Evolutionary conservation across 2,888 invertebrate species (phyloP), one percentile per base, ranked within the genome.

Genomic region (Thymelicus acteon): DNA sequence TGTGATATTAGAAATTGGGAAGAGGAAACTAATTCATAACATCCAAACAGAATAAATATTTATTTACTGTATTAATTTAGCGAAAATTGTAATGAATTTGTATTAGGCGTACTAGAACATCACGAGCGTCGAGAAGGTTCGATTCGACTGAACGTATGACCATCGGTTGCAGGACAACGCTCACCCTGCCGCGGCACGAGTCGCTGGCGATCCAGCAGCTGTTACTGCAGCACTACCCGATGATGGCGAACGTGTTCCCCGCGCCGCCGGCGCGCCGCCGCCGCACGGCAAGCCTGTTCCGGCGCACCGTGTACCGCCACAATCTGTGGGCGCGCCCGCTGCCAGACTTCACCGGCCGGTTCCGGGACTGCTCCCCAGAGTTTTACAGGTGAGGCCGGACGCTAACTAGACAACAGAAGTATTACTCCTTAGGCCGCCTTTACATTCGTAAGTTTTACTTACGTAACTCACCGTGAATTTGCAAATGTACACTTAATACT

Each of bases 301-400:
- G 97, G 15, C 94, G 96, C 78, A 95, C 95, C 72, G 95, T 98
- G 61, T 98, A 98, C 88, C 94, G 95, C 6, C 95, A 96, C 76
- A 96, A 96, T 83, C 89, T 97, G 78, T 97, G 97, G 95, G 97
- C 97, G 6, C 89, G 95, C 66, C 95, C 96, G 13, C 93, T 96
- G 73, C 95, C 96, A 6, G 96, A 96, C 88, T 91, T 96, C 77
- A 96, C 96, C 31, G 96, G 96, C 37, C 93, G 96, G 39, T 96
- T 95, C 80, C 94, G 97, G 13, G 96, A 97, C 79, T 96, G 96
- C 80, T 95, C 96, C 39, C 97, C 97, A 0, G 94, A 95, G 54
- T 97, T 96, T 87, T 97, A 96, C 84, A 95, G 97, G 97, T 97
- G 83, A 73, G 54, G 31, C 31, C 31, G 31, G 31, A 5, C 31